A percentile compares a stretch with the other conserved stretches of the same genome.
Evolutionary conservation across 1,140 invertebrate genomes (phyloP).

Genomic region (Drosophila oshimai): DNA sequence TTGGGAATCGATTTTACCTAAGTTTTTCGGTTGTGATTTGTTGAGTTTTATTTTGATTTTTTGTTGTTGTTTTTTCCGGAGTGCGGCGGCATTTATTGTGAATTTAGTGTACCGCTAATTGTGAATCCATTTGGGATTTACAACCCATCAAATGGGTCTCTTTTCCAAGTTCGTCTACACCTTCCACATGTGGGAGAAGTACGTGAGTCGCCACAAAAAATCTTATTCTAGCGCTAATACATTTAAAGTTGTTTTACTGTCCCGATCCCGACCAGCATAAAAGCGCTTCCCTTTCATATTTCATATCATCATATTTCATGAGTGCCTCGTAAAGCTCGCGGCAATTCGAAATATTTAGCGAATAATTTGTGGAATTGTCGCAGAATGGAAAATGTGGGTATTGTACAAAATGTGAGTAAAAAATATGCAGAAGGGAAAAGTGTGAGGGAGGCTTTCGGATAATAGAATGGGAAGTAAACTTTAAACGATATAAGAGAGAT

Average conservation of each 20-base stretch:
- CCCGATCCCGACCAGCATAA: slow-evolving; percentile 14
- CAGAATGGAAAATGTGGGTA: slow-evolving; percentile 3
- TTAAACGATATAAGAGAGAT: too few species aligned
- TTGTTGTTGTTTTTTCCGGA: neutral
- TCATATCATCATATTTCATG: neutral
- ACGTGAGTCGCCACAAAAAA: slow-evolving; percentile 19
- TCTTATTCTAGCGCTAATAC: neutral
- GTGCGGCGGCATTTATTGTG: neutral
- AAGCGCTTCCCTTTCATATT: neutral
- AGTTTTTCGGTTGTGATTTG: neutral
- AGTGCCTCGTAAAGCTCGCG: neutral
- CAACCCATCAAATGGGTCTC: slow-evolving; percentile 55
- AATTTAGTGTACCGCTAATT: slow-evolving; percentile 56
- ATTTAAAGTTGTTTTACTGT: neutral
- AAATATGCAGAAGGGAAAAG: too few species aligned
- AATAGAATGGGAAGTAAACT: too few species aligned
- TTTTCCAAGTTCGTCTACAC: slow-evolving; percentile 71
- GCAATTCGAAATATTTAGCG: slow-evolving; percentile 3
- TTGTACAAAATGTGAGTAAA: too few species aligned
- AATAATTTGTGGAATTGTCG: slow-evolving; percentile 1
- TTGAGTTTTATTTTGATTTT: neutral
- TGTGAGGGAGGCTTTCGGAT: too few species aligned
- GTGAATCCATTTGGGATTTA: slow-evolving; percentile 53
- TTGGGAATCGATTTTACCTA: slow-evolving; percentile 3
- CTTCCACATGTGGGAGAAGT: slow-evolving; percentile 69